Evolutionary conservation across 2,888 invertebrate genomes (phyloP).

Genomic region (Orchesella flavescens): DNA sequence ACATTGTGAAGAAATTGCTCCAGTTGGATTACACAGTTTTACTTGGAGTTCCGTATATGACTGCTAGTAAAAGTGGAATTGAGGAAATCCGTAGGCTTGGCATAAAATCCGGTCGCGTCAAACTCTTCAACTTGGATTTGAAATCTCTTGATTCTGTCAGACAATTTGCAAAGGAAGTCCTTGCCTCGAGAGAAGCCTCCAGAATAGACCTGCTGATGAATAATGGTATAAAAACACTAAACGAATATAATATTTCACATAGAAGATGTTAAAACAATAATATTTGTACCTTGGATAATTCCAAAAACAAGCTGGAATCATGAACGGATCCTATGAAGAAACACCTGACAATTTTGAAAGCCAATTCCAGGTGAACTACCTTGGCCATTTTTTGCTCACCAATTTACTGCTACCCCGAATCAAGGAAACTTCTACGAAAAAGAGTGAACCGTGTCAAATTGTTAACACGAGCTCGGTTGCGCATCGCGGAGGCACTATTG

Average conservation of each 20-base stretch:
- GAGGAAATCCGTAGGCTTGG: slow-evolving; percentile 76
- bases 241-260: too few relatives aligned
- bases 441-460: slow-evolving; percentile 79
- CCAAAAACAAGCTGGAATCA: slow-evolving; percentile 87
- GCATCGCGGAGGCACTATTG: slow-evolving; percentile 82
- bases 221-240: slow-evolving; percentile 41
- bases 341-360: slow-evolving; percentile 89
- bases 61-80: slow-evolving; percentile 76
- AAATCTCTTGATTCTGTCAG: too few relatives aligned
- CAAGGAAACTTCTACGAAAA: slow-evolving; percentile 78
- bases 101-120: slow-evolving; percentile 78
- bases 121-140: too few relatives aligned
- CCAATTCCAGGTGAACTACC: slow-evolving; percentile 89
- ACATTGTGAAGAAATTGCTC: slow-evolving; percentile 49
- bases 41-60: slow-evolving; percentile 33
- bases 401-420: slow-evolving; percentile 85
- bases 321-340: slow-evolving; percentile 86
- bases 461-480: slow-evolving; percentile 91
- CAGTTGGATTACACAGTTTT: slow-evolving; percentile 55
- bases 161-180: slow-evolving; percentile 47
- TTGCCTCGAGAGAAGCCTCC: slow-evolving; percentile 21
- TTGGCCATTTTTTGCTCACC: slow-evolving; percentile 88
- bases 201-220: slow-evolving; percentile 33
- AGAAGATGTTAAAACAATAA: too few relatives aligned
- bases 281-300: too few relatives aligned